Evolutionary conservation across 2,797 vertebrate genomes (phyloP), one percentile per base, ranked within the genome.

Genomic region (Meda fulgida): DNA sequence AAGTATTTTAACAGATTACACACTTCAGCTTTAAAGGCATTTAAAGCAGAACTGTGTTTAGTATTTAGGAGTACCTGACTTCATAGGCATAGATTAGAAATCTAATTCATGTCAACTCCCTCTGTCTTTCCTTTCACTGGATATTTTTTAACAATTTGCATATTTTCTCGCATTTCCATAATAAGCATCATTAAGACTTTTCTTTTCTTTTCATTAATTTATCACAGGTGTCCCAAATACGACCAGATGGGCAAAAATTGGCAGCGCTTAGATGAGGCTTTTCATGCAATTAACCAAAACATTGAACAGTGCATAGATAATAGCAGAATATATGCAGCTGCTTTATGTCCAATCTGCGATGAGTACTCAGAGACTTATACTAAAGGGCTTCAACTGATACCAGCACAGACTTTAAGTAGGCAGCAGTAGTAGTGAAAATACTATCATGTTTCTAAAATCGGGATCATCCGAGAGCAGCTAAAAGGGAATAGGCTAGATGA

Each of bases 291-390:
- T 87, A 86, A 23, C 38, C 21, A 75, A 82, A 81, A 75, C 81
- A 82, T 31, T 80, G 55, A 65, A n/a, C n/a, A 84, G 75, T 58
- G 55, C 55, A 85, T 26, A 65, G 23, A 80, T 46, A 78, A 78
- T 38, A 55, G 60, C 53, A 79, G 29, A 84, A 72, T 73, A 43
- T 51, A 38, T 51, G 67, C 77, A 73, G 69, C 67, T 80, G 69
- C 51, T 85, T 73, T 40, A 23, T 26, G 38, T 46, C 23, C 29
- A 79, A 72, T 84, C 48, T 78, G 51, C 48, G 26, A 60, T 36
- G 36, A 58, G 21, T 31, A 36, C 65, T 88, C 87, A 89, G 86
- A 86, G 63, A 87, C 46, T 88, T 67, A 63, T 16, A 26, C 19
- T 13, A 34, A 82, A 46, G 7, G n/a, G 16, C 9, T 36, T 67